These are phyloP conservation scores for Hemicentrotus pulcherrimus DNA, from an alignment of 35 echinoderm and acorn worm species.

Conservation along the genomic window DNA sequence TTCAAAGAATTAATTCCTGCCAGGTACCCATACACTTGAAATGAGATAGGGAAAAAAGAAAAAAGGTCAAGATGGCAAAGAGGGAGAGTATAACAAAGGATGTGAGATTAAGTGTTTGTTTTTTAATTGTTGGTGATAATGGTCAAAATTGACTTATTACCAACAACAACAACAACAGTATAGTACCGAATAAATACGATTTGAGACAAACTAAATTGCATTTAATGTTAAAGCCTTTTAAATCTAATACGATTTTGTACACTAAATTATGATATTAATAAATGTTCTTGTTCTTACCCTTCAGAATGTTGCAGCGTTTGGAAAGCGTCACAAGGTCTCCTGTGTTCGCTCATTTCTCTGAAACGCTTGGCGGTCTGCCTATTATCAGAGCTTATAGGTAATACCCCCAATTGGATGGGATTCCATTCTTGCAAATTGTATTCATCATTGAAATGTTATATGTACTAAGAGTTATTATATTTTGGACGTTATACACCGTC, in stretches of 20 bases:
- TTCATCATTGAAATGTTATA: not conserved
- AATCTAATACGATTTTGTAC: not conserved
- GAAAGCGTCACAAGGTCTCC: constrained; percentile 68
- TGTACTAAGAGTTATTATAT: not conserved
- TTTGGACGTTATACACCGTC: not conserved
- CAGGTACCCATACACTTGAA: too few species aligned
- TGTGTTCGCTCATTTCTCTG: constrained; percentile 66
- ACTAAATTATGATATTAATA: not conserved
- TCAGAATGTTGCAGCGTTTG: constrained; percentile 63
- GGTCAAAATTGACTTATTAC: too few species aligned
- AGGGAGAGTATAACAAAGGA: too few species aligned
- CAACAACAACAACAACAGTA: too few species aligned
- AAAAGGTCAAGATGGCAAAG: too few species aligned
- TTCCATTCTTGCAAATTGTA: not conserved
- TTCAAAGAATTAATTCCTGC: too few species aligned
- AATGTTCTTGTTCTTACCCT: not conserved
- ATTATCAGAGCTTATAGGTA: constrained; percentile 65
- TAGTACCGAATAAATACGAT: too few species aligned
- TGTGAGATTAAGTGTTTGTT: too few species aligned
- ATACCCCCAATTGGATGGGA: not conserved
- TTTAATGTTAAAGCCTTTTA: not conserved
- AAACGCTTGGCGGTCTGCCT: constrained; percentile 59
- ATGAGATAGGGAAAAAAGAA: not conserved
- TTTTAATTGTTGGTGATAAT: too few species aligned
- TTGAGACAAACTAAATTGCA: too few species aligned